phyloP scores from a whole-genome alignment of 2,113 vertebrate genomes.

The Dascyllus trimaculatus region DNA sequence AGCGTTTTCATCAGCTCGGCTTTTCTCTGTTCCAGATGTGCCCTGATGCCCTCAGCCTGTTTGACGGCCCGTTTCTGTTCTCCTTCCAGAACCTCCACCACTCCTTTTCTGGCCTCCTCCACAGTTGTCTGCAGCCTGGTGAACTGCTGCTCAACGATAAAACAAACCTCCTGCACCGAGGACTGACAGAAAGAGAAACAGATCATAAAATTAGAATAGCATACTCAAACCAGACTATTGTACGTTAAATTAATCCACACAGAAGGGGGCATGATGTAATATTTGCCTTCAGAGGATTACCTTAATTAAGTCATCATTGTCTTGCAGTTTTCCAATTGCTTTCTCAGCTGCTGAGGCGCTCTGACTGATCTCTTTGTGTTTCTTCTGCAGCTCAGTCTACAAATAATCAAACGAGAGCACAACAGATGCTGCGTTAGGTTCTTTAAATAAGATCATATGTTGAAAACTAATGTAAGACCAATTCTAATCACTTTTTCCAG shows the following conservation, averaged over 20 bases:
- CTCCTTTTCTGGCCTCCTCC: constrained; percentile 74
- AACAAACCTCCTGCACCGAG: constrained; percentile 81
- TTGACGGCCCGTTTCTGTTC: constrained; percentile 79
- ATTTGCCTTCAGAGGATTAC: constrained; percentile 52
- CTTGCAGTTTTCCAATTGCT: constrained; percentile 82
- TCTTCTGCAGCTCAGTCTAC: constrained; percentile 81
- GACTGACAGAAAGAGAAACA: constrained; percentile 62
- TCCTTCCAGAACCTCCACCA: constrained; percentile 77
- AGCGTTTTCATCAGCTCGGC: constrained; percentile 73
- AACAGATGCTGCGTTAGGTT: not conserved
- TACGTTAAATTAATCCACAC: not conserved
- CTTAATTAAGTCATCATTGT: constrained; percentile 79
- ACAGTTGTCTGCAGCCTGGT: constrained; percentile 73
- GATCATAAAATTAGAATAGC: not conserved
- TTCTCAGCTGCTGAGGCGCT: constrained; percentile 80
- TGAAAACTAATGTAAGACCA: not conserved
- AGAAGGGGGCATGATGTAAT: not conserved
- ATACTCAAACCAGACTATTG: not conserved
- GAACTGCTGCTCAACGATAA: constrained; percentile 81
- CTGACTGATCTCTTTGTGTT: constrained; percentile 72
- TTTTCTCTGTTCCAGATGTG: constrained; percentile 81
- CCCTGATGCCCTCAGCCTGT: constrained; percentile 82
- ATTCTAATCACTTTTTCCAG: too few relatives aligned
- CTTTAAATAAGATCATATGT: not conserved
- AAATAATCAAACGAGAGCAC: constrained; percentile 32